Evolutionary conservation across 2,888 invertebrate genomes (phyloP).

Genomic region (Pammene fasciana): DNA sequence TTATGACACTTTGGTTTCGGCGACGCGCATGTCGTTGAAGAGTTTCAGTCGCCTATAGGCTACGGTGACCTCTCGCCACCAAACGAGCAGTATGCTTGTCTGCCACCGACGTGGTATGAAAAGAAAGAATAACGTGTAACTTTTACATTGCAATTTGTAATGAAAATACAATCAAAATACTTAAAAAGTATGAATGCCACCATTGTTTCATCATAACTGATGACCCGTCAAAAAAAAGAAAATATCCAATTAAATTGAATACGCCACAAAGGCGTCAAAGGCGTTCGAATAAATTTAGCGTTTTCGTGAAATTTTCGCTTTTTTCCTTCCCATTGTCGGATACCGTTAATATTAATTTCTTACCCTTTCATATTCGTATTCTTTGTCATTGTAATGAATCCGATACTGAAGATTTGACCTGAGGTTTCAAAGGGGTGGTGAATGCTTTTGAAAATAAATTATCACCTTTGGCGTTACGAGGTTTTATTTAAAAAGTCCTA

Average conservation of each 20-base stretch:
- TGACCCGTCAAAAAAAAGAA: slow-evolving; percentile 38
- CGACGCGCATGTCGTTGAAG: too few relatives aligned
- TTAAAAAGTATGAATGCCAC: slow-evolving; percentile 1
- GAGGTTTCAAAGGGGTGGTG: slow-evolving; percentile 30
- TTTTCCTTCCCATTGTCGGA: slow-evolving; percentile 77
- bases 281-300: slow-evolving; percentile 75
- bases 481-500: neutral
- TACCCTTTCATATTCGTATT: slow-evolving; percentile 72
- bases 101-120: too few relatives aligned
- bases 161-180: neutral
- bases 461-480: slow-evolving; percentile 14
- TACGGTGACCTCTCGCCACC: too few relatives aligned
- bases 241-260: slow-evolving; percentile 70
- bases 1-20: too few relatives aligned
- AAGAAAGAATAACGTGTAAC: too few relatives aligned
- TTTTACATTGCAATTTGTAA: neutral
- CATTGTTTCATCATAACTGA: slow-evolving; percentile 32
- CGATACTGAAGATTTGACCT: slow-evolving; percentile 48
- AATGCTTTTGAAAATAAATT: slow-evolving; percentile 24
- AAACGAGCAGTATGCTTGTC: too few relatives aligned
- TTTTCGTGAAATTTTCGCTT: slow-evolving; percentile 58
- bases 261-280: slow-evolving; percentile 78
- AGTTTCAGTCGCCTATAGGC: too few relatives aligned
- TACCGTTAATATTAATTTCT: slow-evolving; percentile 84
- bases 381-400: slow-evolving; percentile 79